phyloP scores from a whole-genome alignment of 2,113 vertebrate species.

The Cathartes aura region DNA sequence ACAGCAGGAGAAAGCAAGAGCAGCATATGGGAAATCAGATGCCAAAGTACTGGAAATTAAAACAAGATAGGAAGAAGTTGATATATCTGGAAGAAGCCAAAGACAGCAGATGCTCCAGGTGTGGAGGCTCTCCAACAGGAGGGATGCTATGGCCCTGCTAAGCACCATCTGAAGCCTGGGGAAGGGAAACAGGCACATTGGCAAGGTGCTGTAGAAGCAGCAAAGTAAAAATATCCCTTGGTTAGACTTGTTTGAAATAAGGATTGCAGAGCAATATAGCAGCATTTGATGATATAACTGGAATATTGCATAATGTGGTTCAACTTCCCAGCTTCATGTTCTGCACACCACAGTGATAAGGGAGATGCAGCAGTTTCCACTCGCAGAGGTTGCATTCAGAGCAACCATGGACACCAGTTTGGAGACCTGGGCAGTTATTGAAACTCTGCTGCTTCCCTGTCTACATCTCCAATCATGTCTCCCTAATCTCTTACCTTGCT shows the following conservation, averaged over 20 bases:
- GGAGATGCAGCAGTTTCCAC: background rate
- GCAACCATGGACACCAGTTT: background rate
- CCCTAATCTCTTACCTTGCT: background rate
- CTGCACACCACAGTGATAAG: background rate
- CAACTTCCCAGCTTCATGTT: background rate
- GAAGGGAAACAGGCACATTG: background rate
- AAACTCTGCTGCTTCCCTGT: background rate
- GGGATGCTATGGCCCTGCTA: background rate
- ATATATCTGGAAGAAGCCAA: background rate
- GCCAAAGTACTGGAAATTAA: background rate
- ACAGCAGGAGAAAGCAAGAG: background rate
- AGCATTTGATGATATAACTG: background rate
- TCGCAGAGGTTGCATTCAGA: background rate
- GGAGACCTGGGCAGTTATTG: background rate
- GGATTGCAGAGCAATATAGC: background rate
- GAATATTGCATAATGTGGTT: background rate
- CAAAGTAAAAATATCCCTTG: background rate
- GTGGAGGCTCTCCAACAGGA: background rate
- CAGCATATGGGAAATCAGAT: background rate
- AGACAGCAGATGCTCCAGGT: background rate
- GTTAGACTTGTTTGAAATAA: background rate
- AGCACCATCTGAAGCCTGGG: background rate
- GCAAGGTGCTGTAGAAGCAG: background rate
- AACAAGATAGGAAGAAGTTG: background rate
- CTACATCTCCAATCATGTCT: background rate